A percentile compares a stretch with the other conserved stretches of the same genome.
phyloP scores from a whole-genome alignment of 1,140 invertebrate species.

The Drosophila mauritiana region DNA sequence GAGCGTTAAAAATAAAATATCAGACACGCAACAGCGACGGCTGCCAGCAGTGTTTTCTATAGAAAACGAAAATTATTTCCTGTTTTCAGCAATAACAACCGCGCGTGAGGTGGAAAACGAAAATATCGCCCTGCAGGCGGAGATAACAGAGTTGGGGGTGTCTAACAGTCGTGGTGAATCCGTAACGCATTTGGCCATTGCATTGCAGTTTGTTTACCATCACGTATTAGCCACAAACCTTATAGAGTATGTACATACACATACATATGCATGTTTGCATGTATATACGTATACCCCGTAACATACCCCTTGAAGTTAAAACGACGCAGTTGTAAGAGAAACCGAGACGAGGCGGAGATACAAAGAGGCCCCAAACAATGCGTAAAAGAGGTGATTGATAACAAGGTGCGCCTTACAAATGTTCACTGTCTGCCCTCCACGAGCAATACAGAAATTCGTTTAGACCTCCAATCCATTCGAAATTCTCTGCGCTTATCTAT shows the following conservation, averaged over 20 bases:
- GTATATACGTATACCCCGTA: neutral
- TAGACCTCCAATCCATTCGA: slow-evolving; percentile 9
- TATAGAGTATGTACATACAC: neutral
- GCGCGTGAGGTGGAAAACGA: slow-evolving; percentile 23
- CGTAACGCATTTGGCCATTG: slow-evolving; percentile 27
- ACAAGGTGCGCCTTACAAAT: slow-evolving; percentile 43
- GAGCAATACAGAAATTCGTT: slow-evolving; percentile 11
- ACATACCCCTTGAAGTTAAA: slow-evolving; percentile 1
- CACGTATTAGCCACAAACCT: slow-evolving; percentile 28
- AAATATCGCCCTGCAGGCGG: slow-evolving; percentile 14
- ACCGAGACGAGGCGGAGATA: slow-evolving; percentile 1
- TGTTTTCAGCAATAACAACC: slow-evolving; percentile 51
- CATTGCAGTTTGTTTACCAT: slow-evolving; percentile 50
- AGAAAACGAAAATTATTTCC: slow-evolving; percentile 71
- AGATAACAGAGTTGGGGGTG: slow-evolving; percentile 39
- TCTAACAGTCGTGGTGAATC: slow-evolving; percentile 34
- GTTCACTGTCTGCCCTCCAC: slow-evolving; percentile 12
- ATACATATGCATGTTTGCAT: too few relatives aligned
- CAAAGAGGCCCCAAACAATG: slow-evolving; percentile 34
- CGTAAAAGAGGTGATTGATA: slow-evolving; percentile 46
- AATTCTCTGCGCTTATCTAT: slow-evolving; percentile 15
- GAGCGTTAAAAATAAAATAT: slow-evolving; percentile 50
- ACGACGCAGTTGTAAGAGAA: slow-evolving; percentile 25
- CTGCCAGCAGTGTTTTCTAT: slow-evolving; percentile 45
- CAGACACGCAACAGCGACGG: slow-evolving; percentile 40